These are phyloP conservation scores for Sinopyrophorus schimmeli DNA, from an alignment of 2,888 invertebrate genomes.

Conservation along the genomic window DNA sequence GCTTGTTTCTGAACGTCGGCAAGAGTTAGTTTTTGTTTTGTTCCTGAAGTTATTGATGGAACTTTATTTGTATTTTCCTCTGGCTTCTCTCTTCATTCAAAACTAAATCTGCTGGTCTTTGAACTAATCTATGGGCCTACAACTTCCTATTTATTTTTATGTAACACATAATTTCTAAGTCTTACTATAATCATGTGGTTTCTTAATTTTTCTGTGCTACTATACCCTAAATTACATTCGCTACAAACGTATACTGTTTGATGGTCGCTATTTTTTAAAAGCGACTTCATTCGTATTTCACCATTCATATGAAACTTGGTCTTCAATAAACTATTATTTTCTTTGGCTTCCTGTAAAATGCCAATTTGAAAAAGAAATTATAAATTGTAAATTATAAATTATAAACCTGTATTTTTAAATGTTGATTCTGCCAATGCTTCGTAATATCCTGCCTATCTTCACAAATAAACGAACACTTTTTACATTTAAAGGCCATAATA, in stretches of 20 bases:
- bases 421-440: slow-evolving; percentile 44
- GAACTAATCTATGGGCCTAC: slow-evolving; percentile 36
- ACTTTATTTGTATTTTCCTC: background rate
- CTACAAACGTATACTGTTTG: slow-evolving; percentile 56
- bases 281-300: slow-evolving; percentile 36
- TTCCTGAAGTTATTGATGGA: slow-evolving; percentile 5
- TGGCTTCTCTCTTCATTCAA: slow-evolving; percentile 24
- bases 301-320: slow-evolving; percentile 6
- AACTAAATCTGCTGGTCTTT: slow-evolving; percentile 19
- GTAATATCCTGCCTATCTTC: slow-evolving; percentile 46
- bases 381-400: background rate
- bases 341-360: slow-evolving; percentile 1
- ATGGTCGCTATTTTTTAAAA: slow-evolving; percentile 37
- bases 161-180: slow-evolving; percentile 11
- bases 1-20: slow-evolving; percentile 36
- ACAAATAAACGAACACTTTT: slow-evolving; percentile 47
- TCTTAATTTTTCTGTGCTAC: slow-evolving; percentile 56
- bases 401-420: slow-evolving; percentile 24
- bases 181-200: slow-evolving; percentile 59
- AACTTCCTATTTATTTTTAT: background rate
- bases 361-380: background rate
- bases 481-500: slow-evolving; percentile 50
- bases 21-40: slow-evolving; percentile 15
- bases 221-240: slow-evolving; percentile 57
- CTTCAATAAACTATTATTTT: slow-evolving; percentile 6